Conservation (phyloP, 1,140 invertebrate species). For the Drosophila serrata region DNA sequence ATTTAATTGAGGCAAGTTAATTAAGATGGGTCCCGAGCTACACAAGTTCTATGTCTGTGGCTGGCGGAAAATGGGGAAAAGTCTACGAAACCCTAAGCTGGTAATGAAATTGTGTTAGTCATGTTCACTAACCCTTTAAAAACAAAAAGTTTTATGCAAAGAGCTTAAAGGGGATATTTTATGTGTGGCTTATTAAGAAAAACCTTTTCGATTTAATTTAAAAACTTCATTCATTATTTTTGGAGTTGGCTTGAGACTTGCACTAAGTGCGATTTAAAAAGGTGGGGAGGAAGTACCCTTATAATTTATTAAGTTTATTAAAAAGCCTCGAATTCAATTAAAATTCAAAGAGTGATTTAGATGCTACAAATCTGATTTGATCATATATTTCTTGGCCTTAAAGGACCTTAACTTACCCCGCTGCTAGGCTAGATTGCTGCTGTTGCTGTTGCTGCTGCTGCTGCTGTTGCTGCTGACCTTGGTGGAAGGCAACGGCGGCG, state of each 20-base stretch:
- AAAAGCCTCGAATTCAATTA: not conserved
- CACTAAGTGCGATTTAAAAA: not conserved
- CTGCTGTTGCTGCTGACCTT: constrained; percentile 80
- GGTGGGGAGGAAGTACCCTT: too few relatives aligned
- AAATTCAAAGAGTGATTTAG: not conserved
- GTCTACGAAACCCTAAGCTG: not conserved
- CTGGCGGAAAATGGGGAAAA: not conserved
- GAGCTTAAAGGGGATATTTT: not conserved
- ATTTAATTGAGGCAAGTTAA: constrained; percentile 72
- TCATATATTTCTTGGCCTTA: not conserved
- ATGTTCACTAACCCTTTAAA: not conserved
- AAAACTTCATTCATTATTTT: too few relatives aligned
- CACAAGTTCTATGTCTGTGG: constrained; percentile 8
- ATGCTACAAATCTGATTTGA: not conserved
- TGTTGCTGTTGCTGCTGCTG: constrained; percentile 35
- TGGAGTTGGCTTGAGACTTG: not conserved
- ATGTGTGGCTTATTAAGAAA: not conserved
- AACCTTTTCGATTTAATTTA: not conserved
- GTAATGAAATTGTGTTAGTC: constrained; percentile 16
- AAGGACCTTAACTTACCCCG: constrained; percentile 48
- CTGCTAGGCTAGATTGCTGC: constrained; percentile 55
- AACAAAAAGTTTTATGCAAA: not conserved
- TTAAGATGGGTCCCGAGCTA: constrained; percentile 49
- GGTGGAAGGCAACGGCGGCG: constrained; percentile 84
- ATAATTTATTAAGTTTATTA: too few relatives aligned